Evolutionary conservation across 2,888 invertebrate species (phyloP), one percentile per base, ranked within the genome.

Genomic region (Clostera curtula): DNA sequence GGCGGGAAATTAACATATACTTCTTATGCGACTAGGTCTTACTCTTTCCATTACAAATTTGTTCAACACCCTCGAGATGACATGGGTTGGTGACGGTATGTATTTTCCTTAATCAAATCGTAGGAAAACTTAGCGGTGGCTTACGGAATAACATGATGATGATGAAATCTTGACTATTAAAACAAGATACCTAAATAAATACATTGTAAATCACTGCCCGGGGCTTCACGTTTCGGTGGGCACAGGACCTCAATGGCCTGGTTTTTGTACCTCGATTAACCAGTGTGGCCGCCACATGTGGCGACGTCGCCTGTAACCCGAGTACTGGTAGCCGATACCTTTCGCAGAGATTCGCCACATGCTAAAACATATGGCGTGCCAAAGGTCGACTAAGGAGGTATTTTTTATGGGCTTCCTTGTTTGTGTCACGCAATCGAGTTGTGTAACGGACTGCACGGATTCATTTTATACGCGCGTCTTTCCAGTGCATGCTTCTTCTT

Each of bases 271-370:
- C 43, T 42, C 43, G 40, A 44, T 43, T n/a, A n/a, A 44, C 45
- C 63, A 61, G 72, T 65, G 67, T 72, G 77, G 69, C 56, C 61
- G 59, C 73, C 75, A 74, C 74, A 76, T 76, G 79, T 72, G 71
- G 49, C 56, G 52, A 36, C 41, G 58, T 56, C 48, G 53, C 46
- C 49, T 56, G 80, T 64, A 80, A 80, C 57, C 51, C 42, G 72
- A 75, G 47, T 52, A 50, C 29, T 19, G 43, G 48, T 43, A 42
- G 40, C 47, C 48, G 60, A 59, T 63, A 68, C 63, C 52, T 53
- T 56, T 55, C 53, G 63, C 71, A 47, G 72, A 68, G 80, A 82
- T 80, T 80, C 68, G 54, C 62, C 75, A 73, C 56, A 71, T 73
- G 75, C 49, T 48, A 29, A 44, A 47, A 55, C 74, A 74, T 56